A percentile compares a stretch with the other conserved stretches of the same genome.
phyloP scores from a whole-genome alignment of 2,797 vertebrate species.

The Onychomys torridus region DNA sequence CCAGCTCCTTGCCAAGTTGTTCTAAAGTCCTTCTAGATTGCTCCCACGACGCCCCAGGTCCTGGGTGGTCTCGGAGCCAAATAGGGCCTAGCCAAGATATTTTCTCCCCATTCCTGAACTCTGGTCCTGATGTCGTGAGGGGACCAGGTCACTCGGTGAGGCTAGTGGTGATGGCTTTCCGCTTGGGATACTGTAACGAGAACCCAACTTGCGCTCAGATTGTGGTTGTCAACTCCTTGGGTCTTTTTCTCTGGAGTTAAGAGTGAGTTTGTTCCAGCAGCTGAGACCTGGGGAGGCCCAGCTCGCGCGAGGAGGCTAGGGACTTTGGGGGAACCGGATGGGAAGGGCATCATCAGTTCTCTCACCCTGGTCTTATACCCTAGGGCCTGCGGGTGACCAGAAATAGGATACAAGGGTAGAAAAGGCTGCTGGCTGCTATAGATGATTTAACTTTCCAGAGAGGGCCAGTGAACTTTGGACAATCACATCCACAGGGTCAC shows the following conservation, averaged over 20 bases:
- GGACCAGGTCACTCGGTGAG: slow-evolving; percentile 61
- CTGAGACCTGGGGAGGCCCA: not conserved
- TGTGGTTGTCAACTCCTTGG: not conserved
- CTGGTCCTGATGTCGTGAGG: slow-evolving; percentile 26
- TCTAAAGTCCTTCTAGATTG: slow-evolving; percentile 60
- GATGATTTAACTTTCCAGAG: not conserved
- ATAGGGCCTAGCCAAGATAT: slow-evolving; percentile 42
- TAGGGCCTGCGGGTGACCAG: not conserved
- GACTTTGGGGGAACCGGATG: not conserved
- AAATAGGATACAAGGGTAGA: not conserved
- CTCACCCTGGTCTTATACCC: not conserved
- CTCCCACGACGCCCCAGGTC: slow-evolving; percentile 16
- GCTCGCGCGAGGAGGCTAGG: not conserved
- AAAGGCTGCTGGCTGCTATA: not conserved
- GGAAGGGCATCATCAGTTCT: not conserved
- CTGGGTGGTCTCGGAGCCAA: slow-evolving; percentile 75
- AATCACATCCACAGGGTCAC: not conserved
- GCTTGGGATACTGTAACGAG: slow-evolving; percentile 30
- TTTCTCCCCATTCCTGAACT: slow-evolving; percentile 43
- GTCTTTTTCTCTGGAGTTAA: not conserved
- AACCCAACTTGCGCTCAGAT: not conserved
- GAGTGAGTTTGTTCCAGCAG: not conserved
- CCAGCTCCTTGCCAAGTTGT: not conserved
- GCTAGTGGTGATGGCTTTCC: slow-evolving; percentile 9
- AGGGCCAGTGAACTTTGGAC: not conserved